Evolutionary conservation across 2,888 invertebrate species (phyloP), one percentile per base, ranked within the genome.

Genomic region (Diabrotica balteata): DNA sequence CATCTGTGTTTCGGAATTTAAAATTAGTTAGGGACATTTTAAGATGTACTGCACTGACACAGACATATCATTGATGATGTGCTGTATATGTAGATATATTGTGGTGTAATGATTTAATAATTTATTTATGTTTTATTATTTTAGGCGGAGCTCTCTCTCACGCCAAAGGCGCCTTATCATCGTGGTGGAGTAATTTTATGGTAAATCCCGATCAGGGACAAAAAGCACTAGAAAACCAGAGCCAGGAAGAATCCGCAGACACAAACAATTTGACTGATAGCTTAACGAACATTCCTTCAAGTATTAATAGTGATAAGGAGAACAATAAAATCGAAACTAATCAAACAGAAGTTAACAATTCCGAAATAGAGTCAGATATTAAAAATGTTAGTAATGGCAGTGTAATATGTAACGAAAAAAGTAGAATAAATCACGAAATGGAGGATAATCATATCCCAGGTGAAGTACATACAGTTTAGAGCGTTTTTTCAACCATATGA

Each of bases 121-220:
- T 1, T 32, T 32, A 5, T 53, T 53, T 53, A 42, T 53, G 10
- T 32, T 9, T 32, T 8, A 44, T n/a, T 1, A 42, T 70, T 73
- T 58, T 84, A 86, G 93, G 94, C 75, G 95, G 95, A 46, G 95
- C 95, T 53, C 85, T 95, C 69, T 91, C 93, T n/a, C 93, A 94
- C 84, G 95, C 95, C 55, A 93, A 91, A 80, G 95, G 95, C 11
- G 94, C 94, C 0, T 89, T 95, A 61, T 90, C 93, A 0, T 93
- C 89, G 79, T 95, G 94, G 94, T 95, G 94, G 94, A 92, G 89
- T 77, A 90, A 90, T 43, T 84, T 92, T 58, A 86, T 90, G 17
- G 86, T 88, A 22, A 88, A 87, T 71, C 83, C 84, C 0, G 84
- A 84, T 63, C 76, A 80, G 6, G 73, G 73, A 8, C 78, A 79